Conservation (phyloP, 2,888 invertebrate species). For the Frankliniella intonsa region DNA sequence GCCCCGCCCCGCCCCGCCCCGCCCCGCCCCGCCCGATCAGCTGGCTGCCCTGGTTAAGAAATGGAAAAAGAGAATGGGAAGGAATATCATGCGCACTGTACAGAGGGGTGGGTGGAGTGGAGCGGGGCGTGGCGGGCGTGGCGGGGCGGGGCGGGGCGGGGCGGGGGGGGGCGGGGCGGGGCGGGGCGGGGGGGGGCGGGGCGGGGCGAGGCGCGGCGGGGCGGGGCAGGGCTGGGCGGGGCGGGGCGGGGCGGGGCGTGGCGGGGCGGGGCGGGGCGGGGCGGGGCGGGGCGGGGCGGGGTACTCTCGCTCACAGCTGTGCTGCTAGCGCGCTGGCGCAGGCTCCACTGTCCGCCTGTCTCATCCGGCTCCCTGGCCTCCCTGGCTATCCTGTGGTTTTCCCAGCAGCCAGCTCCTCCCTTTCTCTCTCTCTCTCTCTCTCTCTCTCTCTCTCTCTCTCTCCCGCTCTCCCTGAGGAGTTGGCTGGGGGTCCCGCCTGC, state of each 20-base stretch:
- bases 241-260: not conserved
- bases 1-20: too few relatives aligned
- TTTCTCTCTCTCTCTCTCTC: not conserved
- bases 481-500: not conserved
- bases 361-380: conserved; percentile 8
- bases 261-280: not conserved
- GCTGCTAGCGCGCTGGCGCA: not conserved
- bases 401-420: not conserved
- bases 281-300: not conserved
- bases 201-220: not conserved
- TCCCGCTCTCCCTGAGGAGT: not conserved
- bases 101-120: not conserved
- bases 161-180: not conserved
- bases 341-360: not conserved
- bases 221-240: conserved; percentile 4
- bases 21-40: not conserved
- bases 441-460: not conserved
- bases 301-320: not conserved
- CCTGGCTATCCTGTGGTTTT: not conserved
- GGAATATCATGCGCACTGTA: too few relatives aligned
- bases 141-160: not conserved
- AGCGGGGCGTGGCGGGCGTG: not conserved
- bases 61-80: too few relatives aligned
- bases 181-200: not conserved
- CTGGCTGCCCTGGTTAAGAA: too few relatives aligned